These are phyloP conservation scores for Polyommatus iphigenia DNA, from an alignment of 2,888 invertebrate genomes.

Conservation along the genomic window DNA sequence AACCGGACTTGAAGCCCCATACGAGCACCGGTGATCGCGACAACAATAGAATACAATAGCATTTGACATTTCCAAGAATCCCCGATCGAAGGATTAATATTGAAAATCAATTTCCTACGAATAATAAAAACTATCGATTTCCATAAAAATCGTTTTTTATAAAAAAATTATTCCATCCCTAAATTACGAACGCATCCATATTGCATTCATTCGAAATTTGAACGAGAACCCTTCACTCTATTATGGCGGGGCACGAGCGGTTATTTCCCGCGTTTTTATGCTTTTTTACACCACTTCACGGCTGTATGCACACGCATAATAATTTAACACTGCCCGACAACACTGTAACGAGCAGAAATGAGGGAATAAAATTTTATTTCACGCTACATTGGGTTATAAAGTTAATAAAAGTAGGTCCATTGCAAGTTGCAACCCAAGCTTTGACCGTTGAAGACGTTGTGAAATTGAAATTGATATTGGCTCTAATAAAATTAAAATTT, in stretches of 20 bases:
- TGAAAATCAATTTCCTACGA: too few species aligned
- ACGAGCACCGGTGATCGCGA: too few species aligned
- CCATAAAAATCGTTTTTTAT: conserved; percentile 26
- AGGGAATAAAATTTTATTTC: conserved; percentile 28
- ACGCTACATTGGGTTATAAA: conserved; percentile 17
- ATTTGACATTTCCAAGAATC: too few species aligned
- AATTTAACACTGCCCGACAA: conserved; percentile 40
- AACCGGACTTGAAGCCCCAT: too few species aligned
- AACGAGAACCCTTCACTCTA: conserved; percentile 48
- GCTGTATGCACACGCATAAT: conserved; percentile 43
- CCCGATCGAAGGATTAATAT: too few species aligned
- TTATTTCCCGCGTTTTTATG: conserved; percentile 51
- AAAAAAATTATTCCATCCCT: conserved; percentile 29
- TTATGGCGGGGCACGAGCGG: conserved; percentile 50
- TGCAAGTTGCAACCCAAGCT: not conserved
- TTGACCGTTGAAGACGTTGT: conserved; percentile 1
- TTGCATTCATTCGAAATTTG: conserved; percentile 48
- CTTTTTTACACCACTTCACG: conserved; percentile 37
- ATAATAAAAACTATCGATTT: too few species aligned
- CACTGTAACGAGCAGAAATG: conserved; percentile 24
- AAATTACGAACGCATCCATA: conserved; percentile 39
- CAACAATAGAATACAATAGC: too few species aligned
- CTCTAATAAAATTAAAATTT: not conserved
- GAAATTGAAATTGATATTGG: not conserved
- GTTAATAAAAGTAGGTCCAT: conserved; percentile 2